Evolutionary conservation across 2,113 vertebrate species (phyloP), one percentile per base, ranked within the genome.

Genomic region (Progne subis): DNA sequence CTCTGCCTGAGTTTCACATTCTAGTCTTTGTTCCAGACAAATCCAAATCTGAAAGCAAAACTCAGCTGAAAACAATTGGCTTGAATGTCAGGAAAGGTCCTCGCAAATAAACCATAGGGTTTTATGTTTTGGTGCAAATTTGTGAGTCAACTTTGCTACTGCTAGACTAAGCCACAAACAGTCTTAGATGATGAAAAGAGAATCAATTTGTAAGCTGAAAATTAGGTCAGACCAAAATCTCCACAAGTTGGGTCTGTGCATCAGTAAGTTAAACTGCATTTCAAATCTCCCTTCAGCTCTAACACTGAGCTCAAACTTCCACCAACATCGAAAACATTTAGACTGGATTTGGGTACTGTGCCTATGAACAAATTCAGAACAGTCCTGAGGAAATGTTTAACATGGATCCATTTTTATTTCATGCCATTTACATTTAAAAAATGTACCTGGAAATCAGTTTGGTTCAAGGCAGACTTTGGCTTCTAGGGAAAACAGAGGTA

Each of bases 291-390:
- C 20, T 68, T 55, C 46, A 31, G 25, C 12, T 37, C 25, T n/a
- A 46, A 46, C 56, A 17, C 28, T 52, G 37, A 34, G 39, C 43
- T 76, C 43, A 47, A 28, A 32, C 34, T 77, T 67, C 10, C 47
- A 49, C 43, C n/a, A 49, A 28, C 2, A 31, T 2, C 0, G 1
- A 55, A 85, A 82, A 37, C 2, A 37, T 53, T 71, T 43, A 49
- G n/a, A 15, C 11, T 49, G 25, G 6, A 52, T 89, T 74, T 64
- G 21, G 12, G 28, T 84, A 37, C 24, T 74, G 4, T 21, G 32
- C 4, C 26, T 78, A 43, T 0, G 0, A 43, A 7, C 3, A 34
- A 9, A 18, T 61, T 60, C 41, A 74, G 31, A 57, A 70, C 18
- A 74, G 16, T 52, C 15, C 82, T 25, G n/a, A 47, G n/a, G 32